phyloP scores from a whole-genome alignment of 2,888 invertebrate genomes.

The Mythimna lalbum region DNA sequence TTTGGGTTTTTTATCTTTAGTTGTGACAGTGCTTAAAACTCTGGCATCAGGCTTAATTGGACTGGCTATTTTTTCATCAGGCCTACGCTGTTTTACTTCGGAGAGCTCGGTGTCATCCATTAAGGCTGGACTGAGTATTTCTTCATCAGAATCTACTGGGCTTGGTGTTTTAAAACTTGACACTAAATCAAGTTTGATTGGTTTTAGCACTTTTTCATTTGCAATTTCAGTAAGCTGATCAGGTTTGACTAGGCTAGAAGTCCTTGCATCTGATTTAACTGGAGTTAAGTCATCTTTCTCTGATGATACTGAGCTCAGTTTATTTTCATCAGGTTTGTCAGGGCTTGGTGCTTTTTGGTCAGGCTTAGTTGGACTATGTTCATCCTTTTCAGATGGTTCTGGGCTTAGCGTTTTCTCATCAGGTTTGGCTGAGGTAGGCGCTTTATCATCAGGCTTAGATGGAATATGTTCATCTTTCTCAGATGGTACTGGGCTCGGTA shows the following conservation, averaged over 20 bases:
- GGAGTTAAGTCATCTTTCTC: neutral
- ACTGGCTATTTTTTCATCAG: neutral
- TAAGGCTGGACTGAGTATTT: slow-evolving; percentile 35
- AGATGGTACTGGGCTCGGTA: neutral
- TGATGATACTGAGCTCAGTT: neutral
- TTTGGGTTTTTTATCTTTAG: neutral
- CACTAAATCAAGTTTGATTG: slow-evolving; percentile 21
- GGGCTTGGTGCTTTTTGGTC: slow-evolving; percentile 36
- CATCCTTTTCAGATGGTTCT: neutral
- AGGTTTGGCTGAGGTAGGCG: neutral
- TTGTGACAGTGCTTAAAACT: neutral
- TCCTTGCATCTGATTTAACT: neutral
- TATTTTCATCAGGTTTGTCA: slow-evolving; percentile 27
- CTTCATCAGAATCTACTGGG: slow-evolving; percentile 41
- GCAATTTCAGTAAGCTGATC: neutral
- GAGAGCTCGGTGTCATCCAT: slow-evolving; percentile 26
- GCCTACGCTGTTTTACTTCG: neutral
- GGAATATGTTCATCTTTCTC: slow-evolving; percentile 1
- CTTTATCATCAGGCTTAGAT: neutral
- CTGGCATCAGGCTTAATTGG: neutral
- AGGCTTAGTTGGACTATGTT: neutral
- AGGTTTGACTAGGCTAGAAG: neutral
- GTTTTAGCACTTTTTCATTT: slow-evolving; percentile 17
- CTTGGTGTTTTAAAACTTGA: slow-evolving; percentile 45
- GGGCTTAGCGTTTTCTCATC: neutral